phyloP scores from a whole-genome alignment of 2,888 invertebrate genomes.

The Tetrapedia diversipes region DNA sequence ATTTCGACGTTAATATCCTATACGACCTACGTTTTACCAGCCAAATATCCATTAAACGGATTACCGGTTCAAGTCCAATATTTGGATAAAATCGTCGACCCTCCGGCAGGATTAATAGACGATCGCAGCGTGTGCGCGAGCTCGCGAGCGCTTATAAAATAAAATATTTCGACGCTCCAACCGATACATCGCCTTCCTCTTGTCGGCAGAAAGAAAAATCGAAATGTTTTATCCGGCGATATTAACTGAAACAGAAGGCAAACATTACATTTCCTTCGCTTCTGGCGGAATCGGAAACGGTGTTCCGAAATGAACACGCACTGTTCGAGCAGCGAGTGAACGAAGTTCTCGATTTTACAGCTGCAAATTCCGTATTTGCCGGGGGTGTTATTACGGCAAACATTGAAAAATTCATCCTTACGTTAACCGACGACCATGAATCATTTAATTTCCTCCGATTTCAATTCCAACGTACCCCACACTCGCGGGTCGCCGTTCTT shows the following conservation, averaged over 20 bases:
- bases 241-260: constrained; percentile 31
- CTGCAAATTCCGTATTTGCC: background rate
- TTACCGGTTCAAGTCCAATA: constrained; percentile 61
- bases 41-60: constrained; percentile 67
- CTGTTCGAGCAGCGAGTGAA: background rate
- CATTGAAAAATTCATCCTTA: no score
- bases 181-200: constrained; percentile 21
- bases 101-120: constrained; percentile 53
- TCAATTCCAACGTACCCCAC: no score
- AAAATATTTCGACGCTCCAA: constrained; percentile 57
- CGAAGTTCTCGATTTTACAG: background rate
- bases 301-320: background rate
- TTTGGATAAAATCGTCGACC: constrained; percentile 62
- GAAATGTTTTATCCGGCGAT: constrained; percentile 24
- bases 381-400: no score
- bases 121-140: no score
- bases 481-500: background rate
- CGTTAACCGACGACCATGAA: no score
- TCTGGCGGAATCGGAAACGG: background rate
- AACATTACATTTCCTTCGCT: constrained; percentile 17
- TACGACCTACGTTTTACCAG: constrained; percentile 60
- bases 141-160: constrained; percentile 27
- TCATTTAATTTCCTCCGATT: background rate
- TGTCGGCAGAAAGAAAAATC: constrained; percentile 7
- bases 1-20: constrained; percentile 55